Conservation (phyloP, 2,113 vertebrate species). For the Lagopus leucura region DNA sequence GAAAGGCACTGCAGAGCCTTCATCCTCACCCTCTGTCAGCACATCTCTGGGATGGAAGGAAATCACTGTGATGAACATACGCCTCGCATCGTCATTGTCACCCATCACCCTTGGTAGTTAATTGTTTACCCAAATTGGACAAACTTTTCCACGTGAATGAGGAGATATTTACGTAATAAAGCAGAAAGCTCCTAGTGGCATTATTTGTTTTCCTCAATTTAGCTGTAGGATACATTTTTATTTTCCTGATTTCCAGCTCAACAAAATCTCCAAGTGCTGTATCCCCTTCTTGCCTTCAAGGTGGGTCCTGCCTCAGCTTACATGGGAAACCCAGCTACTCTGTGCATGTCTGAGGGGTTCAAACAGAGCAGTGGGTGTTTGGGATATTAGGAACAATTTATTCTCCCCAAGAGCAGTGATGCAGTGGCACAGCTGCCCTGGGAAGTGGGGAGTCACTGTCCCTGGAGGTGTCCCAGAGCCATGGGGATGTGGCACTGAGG, state of each 20-base stretch:
- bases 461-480: too few species aligned
- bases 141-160: conserved; percentile 22
- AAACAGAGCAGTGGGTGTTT: not conserved
- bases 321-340: conserved; percentile 16
- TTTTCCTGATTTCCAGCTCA: conserved; percentile 41
- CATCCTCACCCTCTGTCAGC: not conserved
- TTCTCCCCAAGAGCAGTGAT: too few species aligned
- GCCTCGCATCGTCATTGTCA: not conserved
- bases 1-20: not conserved
- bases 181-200: conserved; percentile 28
- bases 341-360: not conserved
- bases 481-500: too few species aligned
- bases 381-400: not conserved
- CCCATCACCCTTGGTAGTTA: conserved; percentile 10
- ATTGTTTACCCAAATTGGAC: conserved; percentile 39
- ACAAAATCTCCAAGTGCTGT: not conserved
- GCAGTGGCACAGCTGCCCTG: too few species aligned
- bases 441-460: too few species aligned
- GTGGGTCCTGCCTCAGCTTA: conserved; percentile 52
- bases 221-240: conserved; percentile 6
- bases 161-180: conserved; percentile 35
- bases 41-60: not conserved
- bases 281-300: conserved; percentile 39
- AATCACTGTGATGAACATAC: not conserved
- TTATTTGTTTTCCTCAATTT: conserved; percentile 56